These are phyloP conservation scores for Dipodomys stephensi DNA, from an alignment of 2,113 vertebrate species.

Conservation along the genomic window DNA sequence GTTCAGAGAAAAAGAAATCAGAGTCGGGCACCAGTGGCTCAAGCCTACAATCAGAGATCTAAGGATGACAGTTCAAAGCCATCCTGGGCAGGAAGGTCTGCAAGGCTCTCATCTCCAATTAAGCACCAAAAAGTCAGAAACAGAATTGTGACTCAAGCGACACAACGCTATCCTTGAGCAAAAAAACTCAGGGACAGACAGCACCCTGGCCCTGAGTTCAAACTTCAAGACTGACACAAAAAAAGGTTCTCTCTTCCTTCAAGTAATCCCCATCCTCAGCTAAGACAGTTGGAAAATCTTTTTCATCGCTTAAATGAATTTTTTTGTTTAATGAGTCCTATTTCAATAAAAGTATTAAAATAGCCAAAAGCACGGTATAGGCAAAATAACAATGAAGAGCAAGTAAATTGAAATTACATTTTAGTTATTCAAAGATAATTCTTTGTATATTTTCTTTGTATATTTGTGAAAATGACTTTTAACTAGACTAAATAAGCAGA, in stretches of 20 bases:
- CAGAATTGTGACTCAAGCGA: too few species aligned
- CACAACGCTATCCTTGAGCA: too few species aligned
- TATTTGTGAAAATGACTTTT: slow-evolving; percentile 51
- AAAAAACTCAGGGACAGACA: too few species aligned
- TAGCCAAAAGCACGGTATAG: not conserved
- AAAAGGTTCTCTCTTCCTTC: not conserved
- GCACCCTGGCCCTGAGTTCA: too few species aligned
- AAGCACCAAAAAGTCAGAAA: too few species aligned
- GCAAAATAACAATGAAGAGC: slow-evolving; percentile 28
- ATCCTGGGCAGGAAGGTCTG: too few species aligned
- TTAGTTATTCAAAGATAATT: not conserved
- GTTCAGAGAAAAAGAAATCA: not conserved
- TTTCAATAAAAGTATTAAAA: not conserved
- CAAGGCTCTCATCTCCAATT: too few species aligned
- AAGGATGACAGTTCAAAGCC: not conserved
- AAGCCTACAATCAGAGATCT: not conserved
- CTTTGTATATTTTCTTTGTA: too few species aligned
- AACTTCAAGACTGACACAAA: too few species aligned
- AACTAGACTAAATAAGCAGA: slow-evolving; percentile 6
- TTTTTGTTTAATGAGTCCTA: not conserved
- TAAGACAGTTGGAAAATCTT: not conserved
- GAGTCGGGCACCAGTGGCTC: too few species aligned
- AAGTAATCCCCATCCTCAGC: not conserved
- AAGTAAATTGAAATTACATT: slow-evolving; percentile 41
- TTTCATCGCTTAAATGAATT: not conserved